Evolutionary conservation across 2,888 invertebrate species (phyloP).

Genomic region (Lycaena phlaeas): DNA sequence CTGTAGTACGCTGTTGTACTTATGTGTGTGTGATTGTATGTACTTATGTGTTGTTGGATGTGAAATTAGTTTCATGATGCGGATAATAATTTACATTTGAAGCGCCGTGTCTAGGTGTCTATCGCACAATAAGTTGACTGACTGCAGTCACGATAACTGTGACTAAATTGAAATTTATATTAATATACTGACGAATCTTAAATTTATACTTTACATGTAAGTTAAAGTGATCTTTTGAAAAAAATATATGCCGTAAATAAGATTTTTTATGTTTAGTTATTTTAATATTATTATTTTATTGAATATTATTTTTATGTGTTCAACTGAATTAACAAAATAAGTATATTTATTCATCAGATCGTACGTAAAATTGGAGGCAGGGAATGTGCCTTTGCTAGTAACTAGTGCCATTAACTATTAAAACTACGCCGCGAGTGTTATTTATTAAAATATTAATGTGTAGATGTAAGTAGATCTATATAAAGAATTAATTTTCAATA

Average conservation of each 20-base stretch:
- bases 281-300: background rate
- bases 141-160: no score
- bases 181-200: background rate
- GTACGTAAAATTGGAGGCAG: background rate
- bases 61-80: slow-evolving; percentile 10
- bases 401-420: slow-evolving; percentile 57
- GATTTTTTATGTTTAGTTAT: background rate
- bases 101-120: background rate
- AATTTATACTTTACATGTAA: no score
- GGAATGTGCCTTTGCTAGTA: slow-evolving; percentile 35
- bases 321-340: background rate
- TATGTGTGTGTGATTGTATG: slow-evolving; percentile 42
- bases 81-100: background rate
- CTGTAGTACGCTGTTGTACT: slow-evolving; percentile 53
- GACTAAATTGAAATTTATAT: no score
- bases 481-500: slow-evolving; percentile 30
- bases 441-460: slow-evolving; percentile 25
- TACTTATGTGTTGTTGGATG: slow-evolving; percentile 26
- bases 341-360: background rate
- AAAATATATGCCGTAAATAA: background rate
- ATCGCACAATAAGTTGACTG: slow-evolving; percentile 7
- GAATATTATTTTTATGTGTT: background rate
- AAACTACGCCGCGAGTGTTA: slow-evolving; percentile 26
- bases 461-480: slow-evolving; percentile 19
- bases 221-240: background rate